Percentiles rank a stretch among this genome's conserved stretches.
Evolutionary conservation across 2,113 vertebrate species (phyloP).

Genomic region (Chamaetylas fuelleborni): DNA sequence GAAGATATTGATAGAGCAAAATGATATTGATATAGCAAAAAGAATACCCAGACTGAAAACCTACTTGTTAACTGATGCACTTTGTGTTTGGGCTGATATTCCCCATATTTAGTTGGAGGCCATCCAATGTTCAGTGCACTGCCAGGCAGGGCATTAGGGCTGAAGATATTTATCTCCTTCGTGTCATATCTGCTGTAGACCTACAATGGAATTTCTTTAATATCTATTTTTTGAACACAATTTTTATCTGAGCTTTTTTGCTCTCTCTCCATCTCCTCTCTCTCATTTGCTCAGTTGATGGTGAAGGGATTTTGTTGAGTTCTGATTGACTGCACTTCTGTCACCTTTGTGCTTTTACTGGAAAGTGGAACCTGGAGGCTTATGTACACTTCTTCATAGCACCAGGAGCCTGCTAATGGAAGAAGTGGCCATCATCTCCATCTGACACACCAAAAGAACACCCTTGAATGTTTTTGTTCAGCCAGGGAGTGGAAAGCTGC

Average conservation of each 20-base stretch:
- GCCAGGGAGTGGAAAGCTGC: background rate
- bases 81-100: background rate
- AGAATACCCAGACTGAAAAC: background rate
- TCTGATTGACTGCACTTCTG: background rate
- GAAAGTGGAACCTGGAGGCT: background rate
- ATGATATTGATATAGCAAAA: background rate
- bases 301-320: background rate
- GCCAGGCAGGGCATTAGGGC: background rate
- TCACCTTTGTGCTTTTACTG: background rate
- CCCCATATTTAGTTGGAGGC: background rate
- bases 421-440: background rate
- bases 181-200: background rate
- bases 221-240: background rate
- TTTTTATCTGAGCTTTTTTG: background rate
- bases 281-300: background rate
- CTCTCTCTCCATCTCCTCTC: background rate
- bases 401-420: background rate
- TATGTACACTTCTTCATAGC: background rate
- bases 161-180: background rate
- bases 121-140: background rate
- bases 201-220: background rate
- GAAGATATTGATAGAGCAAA: background rate
- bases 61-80: background rate
- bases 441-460: background rate
- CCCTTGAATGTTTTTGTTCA: background rate